phyloP scores from a whole-genome alignment of 2,113 vertebrate genomes.

The Perca fluviatilis region DNA sequence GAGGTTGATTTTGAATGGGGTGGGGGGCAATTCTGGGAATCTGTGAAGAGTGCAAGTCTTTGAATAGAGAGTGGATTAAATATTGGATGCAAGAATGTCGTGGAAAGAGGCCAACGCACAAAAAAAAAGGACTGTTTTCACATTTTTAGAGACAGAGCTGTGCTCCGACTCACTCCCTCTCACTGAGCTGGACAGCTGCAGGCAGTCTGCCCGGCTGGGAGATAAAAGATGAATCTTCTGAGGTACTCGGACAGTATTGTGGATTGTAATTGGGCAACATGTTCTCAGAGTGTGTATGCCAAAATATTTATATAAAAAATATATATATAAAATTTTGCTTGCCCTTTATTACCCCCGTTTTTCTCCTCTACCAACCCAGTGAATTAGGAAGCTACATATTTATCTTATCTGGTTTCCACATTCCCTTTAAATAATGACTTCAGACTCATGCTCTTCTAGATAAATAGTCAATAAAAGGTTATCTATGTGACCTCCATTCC shows the following conservation, averaged over 20 bases:
- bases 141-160: constrained; percentile 71
- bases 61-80: constrained; percentile 53
- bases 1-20: constrained; percentile 42
- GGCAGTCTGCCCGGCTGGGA: constrained; percentile 56
- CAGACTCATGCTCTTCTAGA: constrained; percentile 53
- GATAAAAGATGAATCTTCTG: constrained; percentile 61
- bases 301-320: constrained; percentile 77
- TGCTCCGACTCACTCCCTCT: constrained; percentile 70
- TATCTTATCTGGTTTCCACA: constrained; percentile 76
- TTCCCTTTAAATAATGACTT: constrained; percentile 74
- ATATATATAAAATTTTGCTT: constrained; percentile 61
- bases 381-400: constrained; percentile 71
- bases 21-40: constrained; percentile 31
- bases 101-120: constrained; percentile 37
- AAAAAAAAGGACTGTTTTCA: constrained; percentile 55
- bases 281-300: constrained; percentile 70
- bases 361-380: constrained; percentile 39
- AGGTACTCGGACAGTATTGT: constrained; percentile 82
- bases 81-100: constrained; percentile 66
- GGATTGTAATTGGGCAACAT: constrained; percentile 71
- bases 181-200: constrained; percentile 65
- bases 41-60: constrained; percentile 63
- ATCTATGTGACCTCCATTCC: constrained; percentile 64
- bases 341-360: too few relatives aligned
- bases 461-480: constrained; percentile 53